These are phyloP conservation scores for Holothuria leucospilota DNA, from an alignment of 53 echinoderm and acorn worm genomes.

Conservation along the genomic window DNA sequence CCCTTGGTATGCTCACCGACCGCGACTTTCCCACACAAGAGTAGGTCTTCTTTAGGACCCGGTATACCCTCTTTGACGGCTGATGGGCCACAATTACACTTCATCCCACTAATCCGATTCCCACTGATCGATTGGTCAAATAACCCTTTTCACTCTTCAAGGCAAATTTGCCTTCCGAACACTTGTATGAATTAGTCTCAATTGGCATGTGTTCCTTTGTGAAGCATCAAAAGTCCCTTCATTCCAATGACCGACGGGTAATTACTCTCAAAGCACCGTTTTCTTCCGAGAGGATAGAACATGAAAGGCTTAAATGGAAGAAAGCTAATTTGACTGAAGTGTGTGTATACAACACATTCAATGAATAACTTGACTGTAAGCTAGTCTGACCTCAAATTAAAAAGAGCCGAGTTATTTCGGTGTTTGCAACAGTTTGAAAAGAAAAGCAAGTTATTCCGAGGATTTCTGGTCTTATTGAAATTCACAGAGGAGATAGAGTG, in stretches of 20 bases:
- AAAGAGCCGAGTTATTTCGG: constrained; percentile 8
- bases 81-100: constrained; percentile 20
- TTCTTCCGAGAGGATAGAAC: neutral
- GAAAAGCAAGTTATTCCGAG: constrained; percentile 21
- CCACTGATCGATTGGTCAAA: constrained; percentile 17
- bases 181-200: constrained; percentile 9
- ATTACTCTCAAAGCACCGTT: neutral
- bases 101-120: constrained; percentile 31
- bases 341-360: constrained; percentile 1
- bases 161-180: constrained; percentile 30
- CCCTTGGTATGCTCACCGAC: too few species aligned
- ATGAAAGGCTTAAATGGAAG: neutral
- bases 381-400: constrained; percentile 32
- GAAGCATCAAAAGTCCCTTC: neutral
- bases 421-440: constrained; percentile 23
- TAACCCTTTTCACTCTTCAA: constrained; percentile 22
- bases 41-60: too few species aligned
- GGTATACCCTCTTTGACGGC: neutral
- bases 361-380: constrained; percentile 2
- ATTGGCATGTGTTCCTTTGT: constrained; percentile 12
- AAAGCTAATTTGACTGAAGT: constrained; percentile 21
- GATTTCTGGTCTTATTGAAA: neutral
- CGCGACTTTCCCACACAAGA: too few species aligned
- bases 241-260: neutral
- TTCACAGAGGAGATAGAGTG: neutral